Conservation (phyloP, 2,888 invertebrate genomes). For the Euplexia lucipara region DNA sequence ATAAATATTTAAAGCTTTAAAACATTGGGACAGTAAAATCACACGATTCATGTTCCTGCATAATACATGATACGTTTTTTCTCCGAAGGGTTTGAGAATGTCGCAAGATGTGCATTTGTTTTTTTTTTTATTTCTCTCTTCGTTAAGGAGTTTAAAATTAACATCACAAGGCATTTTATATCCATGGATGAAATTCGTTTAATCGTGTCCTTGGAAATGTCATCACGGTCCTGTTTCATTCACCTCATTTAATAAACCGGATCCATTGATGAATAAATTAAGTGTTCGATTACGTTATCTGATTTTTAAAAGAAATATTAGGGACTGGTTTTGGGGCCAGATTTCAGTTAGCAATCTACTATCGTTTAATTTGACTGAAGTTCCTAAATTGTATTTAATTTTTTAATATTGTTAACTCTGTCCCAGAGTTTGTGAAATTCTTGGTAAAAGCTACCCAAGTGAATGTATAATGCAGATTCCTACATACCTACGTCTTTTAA, state of each 20-base stretch:
- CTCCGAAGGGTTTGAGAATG: conserved; percentile 11
- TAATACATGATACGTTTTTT: conserved; percentile 44
- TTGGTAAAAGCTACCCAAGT: neutral
- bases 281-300: conserved; percentile 29
- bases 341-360: conserved; percentile 18
- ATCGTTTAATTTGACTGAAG: neutral
- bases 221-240: conserved; percentile 58
- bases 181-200: conserved; percentile 54
- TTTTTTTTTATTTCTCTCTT: conserved; percentile 29
- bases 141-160: conserved; percentile 40
- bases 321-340: conserved; percentile 5
- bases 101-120: conserved; percentile 16
- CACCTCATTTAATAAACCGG: conserved; percentile 53
- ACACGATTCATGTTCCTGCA: conserved; percentile 55
- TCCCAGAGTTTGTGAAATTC: neutral
- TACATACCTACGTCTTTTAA: neutral
- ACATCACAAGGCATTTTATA: conserved; percentile 49
- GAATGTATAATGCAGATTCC: too few relatives aligned
- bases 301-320: conserved; percentile 7
- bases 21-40: conserved; percentile 48
- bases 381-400: neutral
- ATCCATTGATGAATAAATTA: conserved; percentile 54
- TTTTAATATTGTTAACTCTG: neutral
- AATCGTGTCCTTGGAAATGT: conserved; percentile 63
- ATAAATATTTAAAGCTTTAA: conserved; percentile 55